Base-by-base conservation (phyloP, 2,113 vertebrate species). In the Oophaga pumilio region DNA sequence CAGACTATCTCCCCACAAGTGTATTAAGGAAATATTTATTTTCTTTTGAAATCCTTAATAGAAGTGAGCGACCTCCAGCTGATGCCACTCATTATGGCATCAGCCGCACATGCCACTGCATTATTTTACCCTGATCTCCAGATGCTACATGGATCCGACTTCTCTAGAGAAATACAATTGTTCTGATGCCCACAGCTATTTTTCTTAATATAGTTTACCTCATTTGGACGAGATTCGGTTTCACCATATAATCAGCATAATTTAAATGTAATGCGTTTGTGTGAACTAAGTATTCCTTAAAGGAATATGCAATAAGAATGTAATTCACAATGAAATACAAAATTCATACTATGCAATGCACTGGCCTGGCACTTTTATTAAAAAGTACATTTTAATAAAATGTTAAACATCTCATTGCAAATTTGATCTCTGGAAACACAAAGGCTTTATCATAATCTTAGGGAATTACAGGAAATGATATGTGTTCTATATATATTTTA, bases 41-140 rank as follows among this genome's bases (percentile, higher is more conserved):
- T 86, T 66, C 74, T 68, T 53, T 66, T 64, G 74, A 86, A 26
- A 76, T 62, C 74, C 20, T 24, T 86, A 77, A 86, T 86, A 62
- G 28, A 33, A 49, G 64, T 68, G 76, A 78, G 85, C 74, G 22
- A 20, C n/a, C 60, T 20, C 49, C 85, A 86, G 74, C 85, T 86
- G 85, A 86, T 86, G 69, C 84, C 84, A 17, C 85, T 86, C 73
- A 86, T 86, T 86, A 86, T 78, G 49, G 26, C 33, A 64, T 26
- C 74, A 50, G 62, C 28, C 18, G 50, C 20, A 33, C 73, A 78
- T 86, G 73, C 85, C 74, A 56, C 11, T 53, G 73, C 10, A 76
- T 78, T 77, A 86, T 86, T 43, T 86, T 59, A 24, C 57, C n/a
- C 50, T 53, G 85, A n/a, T 68, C 59, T 78, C 59, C 85, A 86